Evolutionary conservation across 2,113 vertebrate genomes (phyloP).

Genomic region (Nipponia nippon): DNA sequence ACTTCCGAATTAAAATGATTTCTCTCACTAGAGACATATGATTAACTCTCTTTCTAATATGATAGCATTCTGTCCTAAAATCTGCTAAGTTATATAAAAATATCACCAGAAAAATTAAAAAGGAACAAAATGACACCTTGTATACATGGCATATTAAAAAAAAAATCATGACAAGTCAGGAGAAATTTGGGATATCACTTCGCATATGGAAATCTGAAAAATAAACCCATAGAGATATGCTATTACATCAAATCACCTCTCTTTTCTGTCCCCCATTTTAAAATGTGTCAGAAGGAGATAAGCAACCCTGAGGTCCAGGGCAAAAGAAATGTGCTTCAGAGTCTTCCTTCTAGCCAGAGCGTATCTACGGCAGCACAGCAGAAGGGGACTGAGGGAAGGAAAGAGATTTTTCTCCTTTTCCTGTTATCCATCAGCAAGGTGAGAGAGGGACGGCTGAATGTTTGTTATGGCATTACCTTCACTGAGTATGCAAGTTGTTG

Average conservation of each 20-base stretch:
- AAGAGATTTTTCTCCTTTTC: not conserved
- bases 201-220: not conserved
- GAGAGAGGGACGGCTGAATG: not conserved
- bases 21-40: not conserved
- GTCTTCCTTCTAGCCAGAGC: not conserved
- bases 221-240: not conserved
- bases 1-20: not conserved
- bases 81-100: not conserved
- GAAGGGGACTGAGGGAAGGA: not conserved
- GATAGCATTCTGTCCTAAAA: not conserved
- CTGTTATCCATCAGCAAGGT: not conserved
- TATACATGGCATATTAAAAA: not conserved
- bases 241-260: not conserved
- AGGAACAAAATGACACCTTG: not conserved
- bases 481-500: not conserved
- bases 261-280: not conserved
- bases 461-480: not conserved
- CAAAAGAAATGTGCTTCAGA: not conserved
- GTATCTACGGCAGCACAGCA: not conserved
- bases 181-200: not conserved
- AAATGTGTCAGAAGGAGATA: not conserved
- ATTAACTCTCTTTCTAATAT: not conserved
- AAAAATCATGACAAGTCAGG: not conserved
- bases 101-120: not conserved
- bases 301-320: not conserved